Base-by-base conservation (phyloP, 2,888 invertebrate genomes). In the Phymatocera aterrima region DNA sequence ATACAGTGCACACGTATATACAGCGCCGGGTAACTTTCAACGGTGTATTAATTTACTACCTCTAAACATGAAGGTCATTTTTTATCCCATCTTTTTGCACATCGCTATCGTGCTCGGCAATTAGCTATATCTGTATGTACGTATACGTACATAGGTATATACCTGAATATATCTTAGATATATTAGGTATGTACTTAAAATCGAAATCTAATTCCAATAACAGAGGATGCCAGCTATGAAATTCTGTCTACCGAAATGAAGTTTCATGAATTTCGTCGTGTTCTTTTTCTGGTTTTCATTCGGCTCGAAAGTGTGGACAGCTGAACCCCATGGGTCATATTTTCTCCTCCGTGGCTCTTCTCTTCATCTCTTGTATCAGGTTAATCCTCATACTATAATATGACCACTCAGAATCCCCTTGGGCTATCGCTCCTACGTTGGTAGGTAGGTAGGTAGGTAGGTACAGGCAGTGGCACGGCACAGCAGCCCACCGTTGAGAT, bases 11-110 rank as follows among this genome's bases (percentile, higher is more conserved):
- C 8, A n/a, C n/a, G n/a, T n/a, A n/a, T n/a, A n/a, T n/a, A n/a
- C n/a, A 28, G 61, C 31, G 15, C 3, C 28, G 54, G 15, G 34
- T n/a, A 18, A 40, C 43, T 78, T 57, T 78, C 82, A 81, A 81
- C 75, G 82, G 83, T 43, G n/a, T 82, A 82, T 80, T 80, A 87
- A 87, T 87, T 88, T 86, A 86, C 85, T 84, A 83, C 84, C 78
- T 84, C 81, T 83, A 82, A 80, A 81, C 86, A 86, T 85, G 86
- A 85, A 84, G 83, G 83, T 83, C 80, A 83, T 83, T 83, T 83
- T 81, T 79, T 57, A 28, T 3, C n/a, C n/a, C 46, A 21, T 24
- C 37, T 40, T 37, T 37, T 40, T 40, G 40, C 40, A 31, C 18
- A 40, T 3, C n/a, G 24, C 64, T 18, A 48, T 8, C 8, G 46